Evolutionary conservation across 2,888 invertebrate genomes (phyloP).

Genomic region (Aporophyla lueneburgensis): DNA sequence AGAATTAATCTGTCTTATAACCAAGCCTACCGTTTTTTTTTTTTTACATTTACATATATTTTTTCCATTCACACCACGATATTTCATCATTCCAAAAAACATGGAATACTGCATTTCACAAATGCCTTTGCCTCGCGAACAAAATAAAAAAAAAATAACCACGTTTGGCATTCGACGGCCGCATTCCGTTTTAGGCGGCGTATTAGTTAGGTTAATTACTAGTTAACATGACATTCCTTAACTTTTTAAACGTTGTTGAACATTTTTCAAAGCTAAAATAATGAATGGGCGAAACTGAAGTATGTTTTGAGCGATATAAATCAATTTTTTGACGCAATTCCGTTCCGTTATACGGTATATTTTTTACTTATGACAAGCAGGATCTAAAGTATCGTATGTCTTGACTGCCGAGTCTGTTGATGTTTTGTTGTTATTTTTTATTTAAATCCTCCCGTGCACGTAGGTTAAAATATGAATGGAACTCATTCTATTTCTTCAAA

Average conservation of each 20-base stretch:
- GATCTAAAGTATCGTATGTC: slow-evolving; percentile 85
- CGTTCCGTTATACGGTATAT: slow-evolving; percentile 83
- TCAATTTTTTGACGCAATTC: slow-evolving; percentile 86
- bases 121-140: slow-evolving; percentile 55
- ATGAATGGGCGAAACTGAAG: slow-evolving; percentile 67
- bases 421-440: slow-evolving; percentile 76
- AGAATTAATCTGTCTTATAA: slow-evolving; percentile 29
- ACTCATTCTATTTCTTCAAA: slow-evolving; percentile 60
- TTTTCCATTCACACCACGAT: slow-evolving; percentile 32
- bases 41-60: slow-evolving; percentile 24
- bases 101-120: slow-evolving; percentile 47
- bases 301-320: slow-evolving; percentile 82
- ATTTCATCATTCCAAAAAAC: slow-evolving; percentile 49
- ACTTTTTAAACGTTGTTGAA: slow-evolving; percentile 69
- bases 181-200: slow-evolving; percentile 75
- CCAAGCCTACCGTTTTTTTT: slow-evolving; percentile 36
- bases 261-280: slow-evolving; percentile 64
- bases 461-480: slow-evolving; percentile 65
- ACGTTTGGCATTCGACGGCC: slow-evolving; percentile 73
- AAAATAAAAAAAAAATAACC: slow-evolving; percentile 70
- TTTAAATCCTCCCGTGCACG: slow-evolving; percentile 75
- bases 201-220: slow-evolving; percentile 87
- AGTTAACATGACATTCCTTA: slow-evolving; percentile 76
- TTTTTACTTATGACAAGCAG: slow-evolving; percentile 86
- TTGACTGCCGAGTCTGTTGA: slow-evolving; percentile 71